phyloP scores from a whole-genome alignment of 2,113 vertebrate species.

The Barnardius zonarius region DNA sequence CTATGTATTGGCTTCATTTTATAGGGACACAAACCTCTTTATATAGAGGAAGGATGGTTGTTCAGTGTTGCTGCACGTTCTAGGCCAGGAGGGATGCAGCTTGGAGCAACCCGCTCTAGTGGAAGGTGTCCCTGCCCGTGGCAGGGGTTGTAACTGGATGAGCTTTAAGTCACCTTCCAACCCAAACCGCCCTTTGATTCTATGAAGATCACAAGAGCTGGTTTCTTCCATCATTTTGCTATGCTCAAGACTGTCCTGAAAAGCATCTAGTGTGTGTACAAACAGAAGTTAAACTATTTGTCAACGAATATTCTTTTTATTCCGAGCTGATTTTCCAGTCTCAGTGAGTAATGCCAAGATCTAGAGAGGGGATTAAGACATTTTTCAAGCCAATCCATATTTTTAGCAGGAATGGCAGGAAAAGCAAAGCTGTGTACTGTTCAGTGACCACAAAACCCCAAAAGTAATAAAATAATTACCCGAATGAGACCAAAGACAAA shows the following conservation, averaged over 20 bases:
- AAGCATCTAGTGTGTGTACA: not conserved
- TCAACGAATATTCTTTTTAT: not conserved
- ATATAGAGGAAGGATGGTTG: not conserved
- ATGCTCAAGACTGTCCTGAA: accelerated
- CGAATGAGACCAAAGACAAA: not conserved
- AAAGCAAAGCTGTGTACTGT: not conserved
- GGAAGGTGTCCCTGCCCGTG: not conserved
- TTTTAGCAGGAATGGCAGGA: not conserved
- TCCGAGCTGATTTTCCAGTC: not conserved
- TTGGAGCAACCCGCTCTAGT: not conserved
- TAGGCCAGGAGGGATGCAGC: not conserved
- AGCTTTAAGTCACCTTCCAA: not conserved
- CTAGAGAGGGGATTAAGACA: not conserved
- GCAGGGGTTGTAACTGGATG: not conserved
- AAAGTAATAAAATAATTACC: not conserved
- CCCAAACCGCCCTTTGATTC: not conserved
- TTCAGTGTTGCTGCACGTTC: not conserved
- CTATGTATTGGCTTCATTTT: not conserved
- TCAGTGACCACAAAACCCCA: not conserved
- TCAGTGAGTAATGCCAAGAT: not conserved
- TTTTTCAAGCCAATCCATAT: not conserved
- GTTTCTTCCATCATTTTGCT: not conserved
- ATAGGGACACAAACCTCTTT: not conserved
- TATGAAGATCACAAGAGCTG: not conserved
- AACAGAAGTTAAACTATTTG: not conserved